Percentiles rank a stretch among this genome's conserved stretches.
phyloP scores from a whole-genome alignment of 1,140 invertebrate species.

The Ceratosolen solmsi region DNA sequence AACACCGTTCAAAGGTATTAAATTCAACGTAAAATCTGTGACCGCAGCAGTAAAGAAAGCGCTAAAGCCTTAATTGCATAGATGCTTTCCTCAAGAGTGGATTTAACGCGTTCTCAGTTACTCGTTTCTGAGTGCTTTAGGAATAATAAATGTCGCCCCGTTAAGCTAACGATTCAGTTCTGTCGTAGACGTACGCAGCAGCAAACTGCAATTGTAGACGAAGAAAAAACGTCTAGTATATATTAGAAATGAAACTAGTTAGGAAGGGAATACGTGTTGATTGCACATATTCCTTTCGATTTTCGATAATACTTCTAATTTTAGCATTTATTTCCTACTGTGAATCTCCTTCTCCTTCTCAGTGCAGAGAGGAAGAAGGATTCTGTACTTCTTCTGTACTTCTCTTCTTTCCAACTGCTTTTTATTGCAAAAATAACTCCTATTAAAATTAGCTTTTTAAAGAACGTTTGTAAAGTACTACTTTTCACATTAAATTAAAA shows the following conservation, averaged over 20 bases:
- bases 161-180: slow-evolving; percentile 30
- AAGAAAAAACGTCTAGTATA: background rate
- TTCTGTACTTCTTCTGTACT: too few relatives aligned
- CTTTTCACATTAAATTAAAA: too few relatives aligned
- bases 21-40: slow-evolving; percentile 25
- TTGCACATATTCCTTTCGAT: background rate
- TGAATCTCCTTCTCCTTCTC: background rate
- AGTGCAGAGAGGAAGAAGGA: too few relatives aligned
- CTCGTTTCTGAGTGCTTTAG: background rate
- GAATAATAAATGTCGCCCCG: slow-evolving; percentile 29
- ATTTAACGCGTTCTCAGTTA: slow-evolving; percentile 23
- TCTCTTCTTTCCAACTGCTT: too few relatives aligned
- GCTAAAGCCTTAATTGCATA: slow-evolving; percentile 21
- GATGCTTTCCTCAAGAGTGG: slow-evolving; percentile 10
- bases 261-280: too few relatives aligned
- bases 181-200: background rate
- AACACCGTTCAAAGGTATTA: slow-evolving; percentile 27
- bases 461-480: too few relatives aligned
- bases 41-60: slow-evolving; percentile 1
- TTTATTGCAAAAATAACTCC: too few relatives aligned
- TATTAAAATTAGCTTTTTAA: too few relatives aligned
- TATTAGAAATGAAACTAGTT: background rate
- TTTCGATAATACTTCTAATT: background rate
- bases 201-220: background rate
- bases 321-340: background rate